phyloP scores from a whole-genome alignment of 1,140 invertebrate species.

The Drosophila tristis region DNA sequence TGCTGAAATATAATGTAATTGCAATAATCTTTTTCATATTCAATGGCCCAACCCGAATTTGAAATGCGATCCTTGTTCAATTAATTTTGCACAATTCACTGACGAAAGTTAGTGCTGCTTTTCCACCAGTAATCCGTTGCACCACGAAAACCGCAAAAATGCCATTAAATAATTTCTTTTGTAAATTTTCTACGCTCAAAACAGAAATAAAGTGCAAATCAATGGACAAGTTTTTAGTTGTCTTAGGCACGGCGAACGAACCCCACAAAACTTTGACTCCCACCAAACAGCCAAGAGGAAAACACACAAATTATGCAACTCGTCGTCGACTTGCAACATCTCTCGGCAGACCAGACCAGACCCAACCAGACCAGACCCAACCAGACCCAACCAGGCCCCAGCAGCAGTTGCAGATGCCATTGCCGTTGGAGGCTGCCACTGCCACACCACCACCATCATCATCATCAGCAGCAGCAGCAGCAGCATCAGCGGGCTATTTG shows the following conservation, averaged over 20 bases:
- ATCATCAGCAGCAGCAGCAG: slow-evolving; percentile 12
- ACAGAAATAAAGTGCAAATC: slow-evolving; percentile 67
- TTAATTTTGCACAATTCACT: slow-evolving; percentile 14
- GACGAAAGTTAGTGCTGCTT: slow-evolving; percentile 19
- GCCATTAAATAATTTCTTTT: slow-evolving; percentile 61
- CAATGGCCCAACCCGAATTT: neutral
- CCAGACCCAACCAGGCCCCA: slow-evolving; percentile 36
- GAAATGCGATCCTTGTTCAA: too few species aligned
- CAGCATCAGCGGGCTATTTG: slow-evolving; percentile 37
- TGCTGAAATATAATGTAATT: slow-evolving; percentile 1
- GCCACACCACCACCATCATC: neutral
- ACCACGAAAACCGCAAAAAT: slow-evolving; percentile 61
- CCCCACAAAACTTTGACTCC: slow-evolving; percentile 56
- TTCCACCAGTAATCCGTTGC: slow-evolving; percentile 35
- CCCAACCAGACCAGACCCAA: slow-evolving; percentile 22
- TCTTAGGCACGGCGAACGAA: slow-evolving; percentile 32
- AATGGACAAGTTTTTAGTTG: slow-evolving; percentile 58
- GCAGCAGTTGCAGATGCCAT: slow-evolving; percentile 48
- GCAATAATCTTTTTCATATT: slow-evolving; percentile 26
- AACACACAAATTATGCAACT: slow-evolving; percentile 78
- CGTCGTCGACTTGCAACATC: slow-evolving; percentile 70
- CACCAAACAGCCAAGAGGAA: slow-evolving; percentile 53
- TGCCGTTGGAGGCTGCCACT: slow-evolving; percentile 10
- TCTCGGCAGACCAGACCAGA: slow-evolving; percentile 24
- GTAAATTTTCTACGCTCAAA: slow-evolving; percentile 32